These are phyloP conservation scores for Siderastrea radians DNA, from an alignment of 92 coral and sea anemone species.

Conservation along the genomic window DNA sequence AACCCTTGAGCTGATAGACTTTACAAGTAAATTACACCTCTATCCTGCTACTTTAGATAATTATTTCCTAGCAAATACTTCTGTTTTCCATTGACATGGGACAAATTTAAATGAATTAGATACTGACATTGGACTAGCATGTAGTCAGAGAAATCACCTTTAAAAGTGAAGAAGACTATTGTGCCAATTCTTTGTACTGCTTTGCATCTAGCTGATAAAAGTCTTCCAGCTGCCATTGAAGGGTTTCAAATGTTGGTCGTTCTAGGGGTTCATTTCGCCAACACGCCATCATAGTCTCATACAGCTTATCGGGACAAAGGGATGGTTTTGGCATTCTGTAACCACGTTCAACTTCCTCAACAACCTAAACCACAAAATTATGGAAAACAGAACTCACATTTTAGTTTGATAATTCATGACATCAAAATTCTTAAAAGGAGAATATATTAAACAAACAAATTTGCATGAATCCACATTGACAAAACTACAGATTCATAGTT, in stretches of 20 bases:
- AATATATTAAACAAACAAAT: too few species aligned
- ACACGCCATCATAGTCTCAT: slow-evolving; percentile 87
- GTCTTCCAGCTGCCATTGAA: slow-evolving; percentile 95
- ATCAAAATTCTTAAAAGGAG: too few species aligned
- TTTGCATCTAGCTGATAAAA: slow-evolving; percentile 82
- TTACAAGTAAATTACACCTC: too few species aligned
- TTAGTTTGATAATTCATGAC: neutral
- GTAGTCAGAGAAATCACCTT: neutral
- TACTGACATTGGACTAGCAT: neutral
- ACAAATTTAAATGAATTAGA: neutral
- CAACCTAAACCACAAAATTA: slow-evolving; percentile 58
- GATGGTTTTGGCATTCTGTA: slow-evolving; percentile 96
- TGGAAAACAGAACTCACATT: neutral
- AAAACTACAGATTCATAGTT: too few species aligned
- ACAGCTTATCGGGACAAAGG: slow-evolving; percentile 84
- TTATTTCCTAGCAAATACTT: neutral
- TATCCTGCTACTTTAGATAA: neutral
- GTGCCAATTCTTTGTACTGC: slow-evolving; percentile 88
- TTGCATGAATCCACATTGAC: too few species aligned
- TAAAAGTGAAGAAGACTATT: neutral
- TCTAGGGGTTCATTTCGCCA: slow-evolving; percentile 81
- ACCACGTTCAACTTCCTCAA: slow-evolving; percentile 91
- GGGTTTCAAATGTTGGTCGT: slow-evolving; percentile 98
- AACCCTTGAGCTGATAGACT: too few species aligned
- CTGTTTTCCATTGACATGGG: neutral